Evolutionary conservation across 2,888 invertebrate species (phyloP).

Genomic region (Scaeva pyrastri): DNA sequence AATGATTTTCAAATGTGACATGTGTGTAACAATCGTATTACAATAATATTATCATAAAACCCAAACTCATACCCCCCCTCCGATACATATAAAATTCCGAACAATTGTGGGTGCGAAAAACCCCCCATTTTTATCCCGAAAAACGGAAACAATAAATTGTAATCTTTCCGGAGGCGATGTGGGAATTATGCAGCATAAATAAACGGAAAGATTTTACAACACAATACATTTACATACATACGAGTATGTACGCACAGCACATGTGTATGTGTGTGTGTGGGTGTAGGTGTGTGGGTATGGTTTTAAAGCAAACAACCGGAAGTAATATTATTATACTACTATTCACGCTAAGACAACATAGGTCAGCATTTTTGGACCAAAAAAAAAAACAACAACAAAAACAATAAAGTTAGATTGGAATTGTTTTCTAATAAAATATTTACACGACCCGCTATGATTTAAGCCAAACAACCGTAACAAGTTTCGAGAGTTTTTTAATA

Average conservation of each 20-base stretch:
- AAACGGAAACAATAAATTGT: slow-evolving; percentile 62
- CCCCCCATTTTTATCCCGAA: slow-evolving; percentile 19
- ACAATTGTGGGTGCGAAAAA: neutral
- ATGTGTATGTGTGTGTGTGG: no score
- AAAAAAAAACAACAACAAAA: neutral
- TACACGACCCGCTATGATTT: neutral
- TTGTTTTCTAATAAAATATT: slow-evolving; percentile 34
- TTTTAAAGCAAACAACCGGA: slow-evolving; percentile 25
- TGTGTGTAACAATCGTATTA: slow-evolving; percentile 26
- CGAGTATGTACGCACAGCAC: no score
- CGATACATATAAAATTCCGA: neutral
- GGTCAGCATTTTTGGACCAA: slow-evolving; percentile 15
- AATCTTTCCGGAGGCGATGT: slow-evolving; percentile 50
- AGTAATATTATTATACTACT: slow-evolving; percentile 8
- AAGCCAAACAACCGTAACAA: slow-evolving; percentile 20
- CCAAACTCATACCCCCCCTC: neutral
- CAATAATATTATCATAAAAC: neutral
- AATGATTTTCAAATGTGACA: slow-evolving; percentile 43
- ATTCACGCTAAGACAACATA: slow-evolving; percentile 20
- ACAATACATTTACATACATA: neutral
- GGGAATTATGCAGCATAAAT: slow-evolving; percentile 26
- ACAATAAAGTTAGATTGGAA: neutral
- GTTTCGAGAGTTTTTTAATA: neutral
- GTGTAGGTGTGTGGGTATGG: neutral
- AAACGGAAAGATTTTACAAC: slow-evolving; percentile 23